Evolutionary conservation across 2,113 vertebrate genomes (phyloP).

Genomic region (Vulpes lagopus): DNA sequence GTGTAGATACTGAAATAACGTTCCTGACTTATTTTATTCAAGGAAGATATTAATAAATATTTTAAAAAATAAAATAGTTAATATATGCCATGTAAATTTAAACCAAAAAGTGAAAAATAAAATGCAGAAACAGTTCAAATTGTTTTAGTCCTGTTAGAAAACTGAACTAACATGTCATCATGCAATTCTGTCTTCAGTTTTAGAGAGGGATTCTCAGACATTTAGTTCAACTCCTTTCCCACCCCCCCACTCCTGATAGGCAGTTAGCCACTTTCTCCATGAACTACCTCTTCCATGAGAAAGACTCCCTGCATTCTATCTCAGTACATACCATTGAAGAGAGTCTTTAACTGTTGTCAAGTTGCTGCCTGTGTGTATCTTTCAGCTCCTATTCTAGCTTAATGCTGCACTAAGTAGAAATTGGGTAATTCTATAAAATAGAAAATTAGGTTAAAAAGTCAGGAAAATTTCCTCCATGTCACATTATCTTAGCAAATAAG

Average conservation of each 20-base stretch:
- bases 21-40: not conserved
- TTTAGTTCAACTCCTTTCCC: not conserved
- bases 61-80: slow-evolving; percentile 3
- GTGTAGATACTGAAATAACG: not conserved
- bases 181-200: slow-evolving; percentile 20
- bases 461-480: not conserved
- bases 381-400: not conserved
- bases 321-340: not conserved
- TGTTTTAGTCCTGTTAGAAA: slow-evolving; percentile 37
- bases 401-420: not conserved
- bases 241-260: not conserved
- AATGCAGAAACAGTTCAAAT: not conserved
- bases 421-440: not conserved
- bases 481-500: not conserved
- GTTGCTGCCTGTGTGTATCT: not conserved
- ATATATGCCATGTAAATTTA: not conserved
- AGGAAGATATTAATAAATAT: not conserved
- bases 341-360: not conserved
- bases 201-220: not conserved
- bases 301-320: not conserved
- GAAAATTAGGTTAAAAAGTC: not conserved
- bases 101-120: not conserved
- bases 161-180: not conserved
- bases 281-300: not conserved
- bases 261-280: not conserved